A percentile compares a stretch with the other conserved stretches of the same genome.
Evolutionary conservation across 2,797 vertebrate genomes (phyloP).

Genomic region (Brotula barbata): DNA sequence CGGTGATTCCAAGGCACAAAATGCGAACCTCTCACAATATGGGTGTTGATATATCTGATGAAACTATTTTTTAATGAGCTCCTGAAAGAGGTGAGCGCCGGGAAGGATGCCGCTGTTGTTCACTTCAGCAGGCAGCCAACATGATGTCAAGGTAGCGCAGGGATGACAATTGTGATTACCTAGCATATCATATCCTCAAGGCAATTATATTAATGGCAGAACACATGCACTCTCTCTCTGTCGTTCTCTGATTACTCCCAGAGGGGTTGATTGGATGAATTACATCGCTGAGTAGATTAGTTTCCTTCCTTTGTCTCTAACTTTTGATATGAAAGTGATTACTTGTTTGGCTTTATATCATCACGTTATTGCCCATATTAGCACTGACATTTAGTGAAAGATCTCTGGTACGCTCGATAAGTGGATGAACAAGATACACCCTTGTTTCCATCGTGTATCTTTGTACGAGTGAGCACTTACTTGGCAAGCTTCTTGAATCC

Average conservation of each 20-base stretch:
- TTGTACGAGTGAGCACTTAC: constrained; percentile 76
- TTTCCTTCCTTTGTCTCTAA: constrained; percentile 42
- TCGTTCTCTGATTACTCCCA: constrained; percentile 70
- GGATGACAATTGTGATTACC: constrained; percentile 69
- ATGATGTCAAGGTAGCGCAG: constrained; percentile 44
- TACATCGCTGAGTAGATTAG: constrained; percentile 51
- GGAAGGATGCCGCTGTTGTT: constrained; percentile 3
- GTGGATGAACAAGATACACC: constrained; percentile 3
- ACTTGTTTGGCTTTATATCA: constrained; percentile 21
- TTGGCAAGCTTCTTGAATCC: constrained; percentile 99
- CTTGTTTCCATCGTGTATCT: not conserved
- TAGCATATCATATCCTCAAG: constrained; percentile 66
- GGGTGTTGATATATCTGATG: constrained; percentile 2
- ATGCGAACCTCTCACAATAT: not conserved
- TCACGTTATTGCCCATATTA: constrained; percentile 22
- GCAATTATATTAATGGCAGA: constrained; percentile 74
- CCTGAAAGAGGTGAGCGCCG: not conserved
- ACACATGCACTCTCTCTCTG: constrained; percentile 4
- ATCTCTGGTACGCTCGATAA: too few species aligned
- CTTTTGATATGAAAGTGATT: constrained; percentile 50
- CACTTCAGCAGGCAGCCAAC: constrained; percentile 20
- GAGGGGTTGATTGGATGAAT: constrained; percentile 71
- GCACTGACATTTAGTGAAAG: constrained; percentile 24
- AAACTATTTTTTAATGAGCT: constrained; percentile 21
- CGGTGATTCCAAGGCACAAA: constrained; percentile 1